Conservation (phyloP, 2,797 vertebrate genomes). For the Platyrinchus mystaceus region DNA sequence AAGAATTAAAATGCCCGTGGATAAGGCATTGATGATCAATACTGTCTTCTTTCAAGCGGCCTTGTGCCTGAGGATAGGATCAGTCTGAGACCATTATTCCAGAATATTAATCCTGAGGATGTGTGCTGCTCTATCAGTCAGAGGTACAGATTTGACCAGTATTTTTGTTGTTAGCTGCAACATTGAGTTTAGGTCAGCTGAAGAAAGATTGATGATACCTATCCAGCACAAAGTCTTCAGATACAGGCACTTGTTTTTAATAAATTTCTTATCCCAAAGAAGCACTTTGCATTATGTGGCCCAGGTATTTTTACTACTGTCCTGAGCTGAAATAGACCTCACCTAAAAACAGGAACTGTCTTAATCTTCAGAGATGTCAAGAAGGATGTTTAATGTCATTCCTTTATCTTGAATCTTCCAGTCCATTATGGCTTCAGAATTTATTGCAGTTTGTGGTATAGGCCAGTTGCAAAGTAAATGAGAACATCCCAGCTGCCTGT, state of each 20-base stretch:
- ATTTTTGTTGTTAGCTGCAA: neutral
- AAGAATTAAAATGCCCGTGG: neutral
- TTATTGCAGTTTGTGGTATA: neutral
- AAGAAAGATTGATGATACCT: neutral
- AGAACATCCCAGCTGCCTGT: neutral
- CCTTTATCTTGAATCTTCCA: neutral
- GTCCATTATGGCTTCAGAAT: neutral
- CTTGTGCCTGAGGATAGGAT: neutral
- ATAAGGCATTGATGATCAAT: neutral
- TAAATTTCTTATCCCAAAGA: neutral
- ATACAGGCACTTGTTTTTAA: neutral
- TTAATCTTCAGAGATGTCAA: neutral
- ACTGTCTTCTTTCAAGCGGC: neutral
- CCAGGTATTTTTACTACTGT: neutral
- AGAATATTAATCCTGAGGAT: neutral
- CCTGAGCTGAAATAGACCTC: neutral
- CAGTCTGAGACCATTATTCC: accelerated
- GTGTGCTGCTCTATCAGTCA: neutral
- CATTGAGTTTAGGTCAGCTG: neutral
- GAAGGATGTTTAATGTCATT: neutral
- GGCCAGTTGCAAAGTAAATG: neutral
- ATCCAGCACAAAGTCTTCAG: neutral
- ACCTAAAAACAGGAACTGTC: neutral
- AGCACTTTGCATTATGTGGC: neutral
- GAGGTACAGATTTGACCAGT: neutral